Conservation (phyloP, 2,797 vertebrate genomes). For the Cuniculus paca region DNA sequence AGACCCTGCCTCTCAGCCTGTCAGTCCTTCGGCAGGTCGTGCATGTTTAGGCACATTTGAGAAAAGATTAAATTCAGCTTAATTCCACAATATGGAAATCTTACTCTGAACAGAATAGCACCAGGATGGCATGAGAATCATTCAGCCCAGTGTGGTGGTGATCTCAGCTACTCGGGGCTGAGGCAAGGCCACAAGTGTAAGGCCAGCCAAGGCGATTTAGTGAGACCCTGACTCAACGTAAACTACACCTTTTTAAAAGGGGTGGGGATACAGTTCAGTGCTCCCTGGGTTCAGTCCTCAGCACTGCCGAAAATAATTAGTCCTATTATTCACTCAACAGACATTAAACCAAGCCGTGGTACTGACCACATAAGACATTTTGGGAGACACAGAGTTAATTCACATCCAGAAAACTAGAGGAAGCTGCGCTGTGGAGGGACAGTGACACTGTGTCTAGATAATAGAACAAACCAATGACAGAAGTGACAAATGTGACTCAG, state of each 20-base stretch:
- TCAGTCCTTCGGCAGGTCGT: not conserved
- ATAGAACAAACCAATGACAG: not conserved
- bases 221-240: not conserved
- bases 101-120: constrained; percentile 18
- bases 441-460: not conserved
- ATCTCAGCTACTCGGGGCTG: not conserved
- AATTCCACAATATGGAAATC: not conserved
- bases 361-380: not conserved
- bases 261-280: not conserved
- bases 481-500: not conserved
- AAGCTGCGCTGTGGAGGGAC: not conserved
- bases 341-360: not conserved
- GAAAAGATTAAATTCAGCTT: constrained; percentile 3
- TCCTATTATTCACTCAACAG: not conserved
- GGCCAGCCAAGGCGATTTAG: not conserved
- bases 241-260: not conserved
- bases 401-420: not conserved
- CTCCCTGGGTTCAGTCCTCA: not conserved
- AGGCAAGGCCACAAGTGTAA: not conserved
- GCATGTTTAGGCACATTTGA: not conserved
- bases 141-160: not conserved
- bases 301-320: not conserved
- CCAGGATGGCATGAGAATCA: not conserved
- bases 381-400: not conserved
- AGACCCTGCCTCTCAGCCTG: not conserved